Evolutionary conservation across 64 coral and sea anemone species (phyloP), one percentile per base, ranked within the genome.

Genomic region (Catalaphyllia jardinei): DNA sequence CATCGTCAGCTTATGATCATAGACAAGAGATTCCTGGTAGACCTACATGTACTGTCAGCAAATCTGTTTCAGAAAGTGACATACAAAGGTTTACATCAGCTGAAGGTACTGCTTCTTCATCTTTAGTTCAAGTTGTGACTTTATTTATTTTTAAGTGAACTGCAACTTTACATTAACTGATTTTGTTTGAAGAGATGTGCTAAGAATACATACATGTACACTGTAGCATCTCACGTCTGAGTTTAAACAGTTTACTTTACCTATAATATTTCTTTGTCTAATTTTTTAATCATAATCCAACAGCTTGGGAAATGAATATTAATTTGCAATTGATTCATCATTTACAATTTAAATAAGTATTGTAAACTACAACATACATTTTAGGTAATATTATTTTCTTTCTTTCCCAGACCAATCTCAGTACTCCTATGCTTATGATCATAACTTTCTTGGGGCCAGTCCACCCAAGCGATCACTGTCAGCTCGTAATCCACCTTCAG

Each of bases 381-480:
- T 8, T 69, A 8, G 22, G 25, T 69, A n/a, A 27, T 69, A 27
- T 69, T 35, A 35, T 35, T 35, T 52, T 79, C 38, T 76, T 76
- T 42, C 20, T 9, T 90, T 29, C 30, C 39, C 71, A 87, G 90
- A 92, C 2, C 90, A 92, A 61, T 67, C 90, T 71, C 8, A 86
- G 22, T 92, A 92, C 50, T 87, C 74, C 1, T 92, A 92, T 87
- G 90, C 90, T 22, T 92, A 92, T 79, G 83, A 92, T 8, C 90
- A 87, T 29, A 62, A 83, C 24, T 57, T 78, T 55, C 1, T 79
- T 29, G 57, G 78, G 0, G 29, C 55, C 22, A 75, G 10, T 42
- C 50, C 64, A 60, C 49, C 74, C 74, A 67, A 49, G n/a, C 51
- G 7, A 27, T 50, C 25, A 10, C 25, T 30, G 16, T 76, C 86